Evolutionary conservation across 2,888 invertebrate genomes (phyloP).

Genomic region (Alviniconcha strummeri): DNA sequence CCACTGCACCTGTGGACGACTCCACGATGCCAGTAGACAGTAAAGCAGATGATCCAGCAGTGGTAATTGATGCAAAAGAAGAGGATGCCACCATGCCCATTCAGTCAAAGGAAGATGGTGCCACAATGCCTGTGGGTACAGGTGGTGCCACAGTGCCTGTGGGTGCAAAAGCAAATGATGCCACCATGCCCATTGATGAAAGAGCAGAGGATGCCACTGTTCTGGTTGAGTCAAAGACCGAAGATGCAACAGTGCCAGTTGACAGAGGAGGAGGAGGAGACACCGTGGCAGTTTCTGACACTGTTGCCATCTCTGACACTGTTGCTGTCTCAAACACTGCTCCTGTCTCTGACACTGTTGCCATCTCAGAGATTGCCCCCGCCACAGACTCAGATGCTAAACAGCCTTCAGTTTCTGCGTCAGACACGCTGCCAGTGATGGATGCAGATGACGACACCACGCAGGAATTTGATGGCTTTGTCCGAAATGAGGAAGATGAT

Average conservation of each 20-base stretch:
- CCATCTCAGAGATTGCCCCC: too few relatives aligned
- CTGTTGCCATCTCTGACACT: slow-evolving; percentile 10
- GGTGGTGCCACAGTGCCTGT: slow-evolving; percentile 22
- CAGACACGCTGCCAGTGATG: not conserved
- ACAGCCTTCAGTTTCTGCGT: not conserved
- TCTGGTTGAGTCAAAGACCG: not conserved
- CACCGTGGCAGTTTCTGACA: slow-evolving; percentile 2
- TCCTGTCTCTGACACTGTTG: not conserved
- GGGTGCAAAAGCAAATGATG: not conserved
- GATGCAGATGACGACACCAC: not conserved
- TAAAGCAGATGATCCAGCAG: not conserved
- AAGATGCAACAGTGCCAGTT: not conserved
- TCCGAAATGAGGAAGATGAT: not conserved
- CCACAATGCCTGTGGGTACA: not conserved
- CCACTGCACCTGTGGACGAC: not conserved
- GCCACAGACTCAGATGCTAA: too few relatives aligned
- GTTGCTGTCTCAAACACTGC: not conserved
- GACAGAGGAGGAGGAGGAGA: not conserved
- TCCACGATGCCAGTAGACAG: not conserved
- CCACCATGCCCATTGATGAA: not conserved
- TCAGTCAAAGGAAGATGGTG: not conserved
- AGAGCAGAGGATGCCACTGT: slow-evolving; percentile 2
- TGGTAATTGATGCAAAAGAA: not conserved
- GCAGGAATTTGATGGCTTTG: not conserved
- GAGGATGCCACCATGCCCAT: slow-evolving; percentile 30